Evolutionary conservation across 2,113 vertebrate species (phyloP).

Genomic region (Nansenia antarctica): DNA sequence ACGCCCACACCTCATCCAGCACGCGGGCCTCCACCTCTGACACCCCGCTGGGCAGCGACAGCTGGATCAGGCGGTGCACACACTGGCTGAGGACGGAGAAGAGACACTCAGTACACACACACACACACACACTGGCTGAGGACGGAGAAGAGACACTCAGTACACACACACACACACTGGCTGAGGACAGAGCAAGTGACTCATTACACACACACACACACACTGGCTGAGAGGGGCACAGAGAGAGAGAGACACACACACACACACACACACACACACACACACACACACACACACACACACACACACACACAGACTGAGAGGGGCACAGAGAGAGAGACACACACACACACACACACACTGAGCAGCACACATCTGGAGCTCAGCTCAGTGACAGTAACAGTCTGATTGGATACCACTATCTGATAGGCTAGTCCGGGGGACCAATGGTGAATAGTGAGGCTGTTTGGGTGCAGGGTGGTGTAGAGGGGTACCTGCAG

Average conservation of each 20-base stretch:
- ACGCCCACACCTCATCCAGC: constrained; percentile 82
- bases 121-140: constrained; percentile 84
- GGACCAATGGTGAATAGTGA: neutral
- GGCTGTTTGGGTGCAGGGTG: neutral
- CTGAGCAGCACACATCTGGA: neutral
- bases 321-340: constrained; percentile 23
- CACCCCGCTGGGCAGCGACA: constrained; percentile 79
- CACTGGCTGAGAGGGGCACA: too few relatives aligned
- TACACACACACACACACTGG: too few relatives aligned
- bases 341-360: constrained; percentile 10
- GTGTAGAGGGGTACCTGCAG: constrained; percentile 75
- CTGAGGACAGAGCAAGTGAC: too few relatives aligned
- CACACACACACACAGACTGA: too few relatives aligned
- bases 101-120: too few relatives aligned
- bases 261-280: too few relatives aligned
- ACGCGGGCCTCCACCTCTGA: constrained; percentile 73
- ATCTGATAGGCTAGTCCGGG: neutral
- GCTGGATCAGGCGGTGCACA: constrained; percentile 83
- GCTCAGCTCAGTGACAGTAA: neutral
- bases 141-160: too few relatives aligned
- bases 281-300: too few relatives aligned
- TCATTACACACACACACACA: too few relatives aligned
- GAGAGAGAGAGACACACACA: too few relatives aligned
- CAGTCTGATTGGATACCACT: neutral
- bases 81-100: constrained; percentile 85